Base-by-base conservation (phyloP, 2,113 vertebrate species). In the Bubalus kerabau region DNA sequence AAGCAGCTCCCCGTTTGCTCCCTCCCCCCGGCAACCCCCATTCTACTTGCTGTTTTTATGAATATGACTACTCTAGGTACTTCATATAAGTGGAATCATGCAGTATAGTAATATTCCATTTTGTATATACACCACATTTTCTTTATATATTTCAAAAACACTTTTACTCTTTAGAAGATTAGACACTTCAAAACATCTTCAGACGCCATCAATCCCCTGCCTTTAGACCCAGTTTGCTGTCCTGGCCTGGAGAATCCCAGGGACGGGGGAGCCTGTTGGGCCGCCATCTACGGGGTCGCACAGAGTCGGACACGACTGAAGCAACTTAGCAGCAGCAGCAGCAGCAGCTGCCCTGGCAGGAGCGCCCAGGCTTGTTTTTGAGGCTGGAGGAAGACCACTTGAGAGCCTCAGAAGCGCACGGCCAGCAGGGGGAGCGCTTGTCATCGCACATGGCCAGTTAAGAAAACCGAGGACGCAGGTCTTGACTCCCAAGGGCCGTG, bases 381-480 rank as follows among this genome's bases (percentile, higher is more conserved):
- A 74, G 78, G 54, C 43, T 26, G 9, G 30, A 87, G n/a, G 8
- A 28, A 80, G 60, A 46, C 32, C 3, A 24, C 12, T 26, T 7
- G 24, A n/a, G 89, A 2, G 2, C 2, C 3, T 16, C 26, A 21
- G 54, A 28, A 10, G 4, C 95, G 5, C 2, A 6, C 3, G 30
- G 64, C 92, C 97, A 95, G 94, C 95, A 98, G 90, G 92, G 84
- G 92, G 95, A 46, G 90, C 76, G 16, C 71, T 36, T 30, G 28
- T 48, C 2, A 83, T 10, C 54, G 14, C 40, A 54, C 80, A n/a
- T 64, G 7, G 28, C 46, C 74, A 52, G 40, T 60, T 46, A 36
- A 60, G 56, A 16, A 60, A 64, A 76, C 48, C 50, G 11, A 54
- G 23, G 21, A 36, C 9, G 17, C 15, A 26, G 21, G 32, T 11